A percentile compares a stretch with the other conserved stretches of the same genome.
These are phyloP conservation scores for Istiophorus platypterus DNA, from an alignment of 2,113 vertebrate species.

Conservation along the genomic window DNA sequence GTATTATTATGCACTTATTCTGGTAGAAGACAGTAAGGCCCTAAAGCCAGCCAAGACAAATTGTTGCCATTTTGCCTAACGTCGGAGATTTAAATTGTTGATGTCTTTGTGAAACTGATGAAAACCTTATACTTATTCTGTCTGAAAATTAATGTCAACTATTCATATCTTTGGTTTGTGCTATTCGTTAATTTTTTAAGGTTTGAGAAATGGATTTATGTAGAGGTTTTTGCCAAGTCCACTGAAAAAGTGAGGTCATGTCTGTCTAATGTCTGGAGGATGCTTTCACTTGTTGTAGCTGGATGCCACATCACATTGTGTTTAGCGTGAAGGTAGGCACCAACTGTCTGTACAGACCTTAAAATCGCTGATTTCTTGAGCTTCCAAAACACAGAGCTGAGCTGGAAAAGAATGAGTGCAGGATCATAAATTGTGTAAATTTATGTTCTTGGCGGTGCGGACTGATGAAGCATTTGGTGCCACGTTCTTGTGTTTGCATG, in stretches of 20 bases:
- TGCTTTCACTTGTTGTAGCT: conserved; percentile 31
- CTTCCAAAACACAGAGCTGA: conserved; percentile 47
- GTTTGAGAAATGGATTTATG: background rate
- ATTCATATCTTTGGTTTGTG: background rate
- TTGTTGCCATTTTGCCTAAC: conserved; percentile 3
- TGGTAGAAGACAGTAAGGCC: background rate
- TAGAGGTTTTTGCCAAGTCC: background rate
- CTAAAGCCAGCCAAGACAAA: conserved; percentile 1
- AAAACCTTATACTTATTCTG: background rate
- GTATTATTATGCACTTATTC: conserved; percentile 12
- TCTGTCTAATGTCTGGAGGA: conserved; percentile 45
- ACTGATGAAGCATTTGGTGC: conserved; percentile 66
- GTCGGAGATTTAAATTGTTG: background rate
- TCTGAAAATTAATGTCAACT: background rate
- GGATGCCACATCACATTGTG: conserved; percentile 49
- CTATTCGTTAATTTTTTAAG: background rate
- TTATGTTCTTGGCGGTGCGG: conserved; percentile 66
- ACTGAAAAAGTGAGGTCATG: conserved; percentile 43
- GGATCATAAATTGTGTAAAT: conserved; percentile 76
- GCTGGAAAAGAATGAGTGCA: conserved; percentile 55
- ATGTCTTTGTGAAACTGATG: background rate
- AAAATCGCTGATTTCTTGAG: conserved; percentile 53
- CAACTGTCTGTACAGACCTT: conserved; percentile 40
- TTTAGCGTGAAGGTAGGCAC: conserved; percentile 57
- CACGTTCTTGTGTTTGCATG: conserved; percentile 60